A percentile compares a stretch with the other conserved stretches of the same genome.
Conservation (phyloP, 2,113 vertebrate species). For the Geococcyx californianus region DNA sequence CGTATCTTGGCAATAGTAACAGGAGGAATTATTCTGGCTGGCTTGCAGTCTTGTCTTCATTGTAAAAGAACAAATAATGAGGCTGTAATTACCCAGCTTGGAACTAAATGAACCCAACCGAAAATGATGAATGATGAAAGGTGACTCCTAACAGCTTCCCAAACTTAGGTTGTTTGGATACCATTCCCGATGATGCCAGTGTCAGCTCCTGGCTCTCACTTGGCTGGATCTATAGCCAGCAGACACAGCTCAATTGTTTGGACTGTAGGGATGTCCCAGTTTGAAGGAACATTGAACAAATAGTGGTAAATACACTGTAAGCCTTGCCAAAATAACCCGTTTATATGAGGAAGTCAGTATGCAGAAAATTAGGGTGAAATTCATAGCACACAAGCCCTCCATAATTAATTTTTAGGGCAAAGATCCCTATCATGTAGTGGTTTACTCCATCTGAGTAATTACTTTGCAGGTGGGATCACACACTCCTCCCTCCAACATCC, state of each 20-base stretch:
- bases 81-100: conserved; percentile 49
- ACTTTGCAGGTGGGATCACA: not conserved
- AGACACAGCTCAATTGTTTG: not conserved
- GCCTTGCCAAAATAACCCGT: not conserved
- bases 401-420: not conserved
- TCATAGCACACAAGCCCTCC: not conserved
- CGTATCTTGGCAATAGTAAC: conserved; percentile 41
- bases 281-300: not conserved
- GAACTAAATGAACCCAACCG: conserved; percentile 49
- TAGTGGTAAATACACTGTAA: not conserved
- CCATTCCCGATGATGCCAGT: not conserved
- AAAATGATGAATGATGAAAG: conserved; percentile 44
- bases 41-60: conserved; percentile 48
- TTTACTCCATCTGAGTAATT: not conserved
- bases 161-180: not conserved
- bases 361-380: not conserved
- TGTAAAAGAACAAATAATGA: conserved; percentile 53
- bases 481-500: not conserved
- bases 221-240: not conserved
- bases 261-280: not conserved
- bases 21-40: conserved; percentile 54
- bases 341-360: not conserved
- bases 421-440: not conserved
- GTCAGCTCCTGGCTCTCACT: not conserved
- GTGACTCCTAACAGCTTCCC: conserved; percentile 21